These are phyloP conservation scores for Oscheius sp. DNA, from an alignment of 2,888 invertebrate genomes.

Conservation along the genomic window DNA sequence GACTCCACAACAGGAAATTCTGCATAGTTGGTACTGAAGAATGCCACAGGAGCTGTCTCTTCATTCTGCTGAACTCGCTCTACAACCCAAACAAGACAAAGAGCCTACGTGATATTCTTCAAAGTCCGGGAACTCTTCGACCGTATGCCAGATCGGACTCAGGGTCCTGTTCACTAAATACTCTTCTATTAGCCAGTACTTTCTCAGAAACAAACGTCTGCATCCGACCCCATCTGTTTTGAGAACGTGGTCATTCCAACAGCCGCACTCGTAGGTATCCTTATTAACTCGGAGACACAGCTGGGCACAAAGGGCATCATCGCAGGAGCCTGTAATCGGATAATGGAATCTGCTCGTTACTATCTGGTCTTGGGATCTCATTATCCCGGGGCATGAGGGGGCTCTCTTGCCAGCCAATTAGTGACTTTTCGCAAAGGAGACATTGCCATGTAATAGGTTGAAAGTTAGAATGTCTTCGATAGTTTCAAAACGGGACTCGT, in stretches of 20 bases:
- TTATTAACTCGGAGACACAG: slow-evolving; percentile 49
- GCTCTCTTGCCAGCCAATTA: not conserved
- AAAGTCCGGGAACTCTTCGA: slow-evolving; percentile 11
- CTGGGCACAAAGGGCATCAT: slow-evolving; percentile 53
- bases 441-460: no score
- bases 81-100: not conserved
- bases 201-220: slow-evolving; percentile 33
- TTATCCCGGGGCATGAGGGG: slow-evolving; percentile 7
- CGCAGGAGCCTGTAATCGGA: slow-evolving; percentile 48
- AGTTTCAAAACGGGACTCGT: no score
- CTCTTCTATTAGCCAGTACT: not conserved
- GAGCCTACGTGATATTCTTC: slow-evolving; percentile 23
- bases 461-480: no score
- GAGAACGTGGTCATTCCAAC: slow-evolving; percentile 56
- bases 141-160: slow-evolving; percentile 26
- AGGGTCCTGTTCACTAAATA: slow-evolving; percentile 20
- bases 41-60: slow-evolving; percentile 32
- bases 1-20: slow-evolving; percentile 51
- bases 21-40: slow-evolving; percentile 52
- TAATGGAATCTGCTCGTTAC: slow-evolving; percentile 8
- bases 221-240: slow-evolving; percentile 54
- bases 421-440: no score
- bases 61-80: not conserved
- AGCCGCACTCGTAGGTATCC: slow-evolving; percentile 58
- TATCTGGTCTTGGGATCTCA: slow-evolving; percentile 20